These are phyloP conservation scores for Eurytoma adleriae DNA, from an alignment of 2,888 invertebrate genomes.

Conservation along the genomic window DNA sequence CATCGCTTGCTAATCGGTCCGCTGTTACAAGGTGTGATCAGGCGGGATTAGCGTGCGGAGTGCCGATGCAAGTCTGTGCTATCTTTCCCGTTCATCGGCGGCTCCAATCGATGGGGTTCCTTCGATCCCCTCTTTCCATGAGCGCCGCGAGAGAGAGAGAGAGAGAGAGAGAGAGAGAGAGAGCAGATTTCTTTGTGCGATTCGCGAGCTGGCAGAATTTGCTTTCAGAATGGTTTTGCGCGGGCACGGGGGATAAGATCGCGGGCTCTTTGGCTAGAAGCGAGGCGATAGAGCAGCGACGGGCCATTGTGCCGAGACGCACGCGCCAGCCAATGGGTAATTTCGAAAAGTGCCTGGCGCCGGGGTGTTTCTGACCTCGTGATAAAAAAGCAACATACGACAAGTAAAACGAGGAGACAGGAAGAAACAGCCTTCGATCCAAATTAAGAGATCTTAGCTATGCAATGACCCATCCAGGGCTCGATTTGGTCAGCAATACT, in stretches of 20 bases:
- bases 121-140: neutral
- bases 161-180: neutral
- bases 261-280: neutral
- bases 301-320: neutral
- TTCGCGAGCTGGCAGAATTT: neutral
- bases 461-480: too few species aligned
- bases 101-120: constrained; percentile 1
- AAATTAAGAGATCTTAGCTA: too few species aligned
- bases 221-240: neutral
- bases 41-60: neutral
- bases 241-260: neutral
- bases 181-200: neutral
- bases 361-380: too few species aligned
- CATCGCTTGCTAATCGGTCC: neutral
- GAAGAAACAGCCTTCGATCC: too few species aligned
- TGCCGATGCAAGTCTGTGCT: neutral
- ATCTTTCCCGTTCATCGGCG: constrained; percentile 16
- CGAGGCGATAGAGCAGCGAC: neutral
- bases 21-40: neutral
- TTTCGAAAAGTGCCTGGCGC: neutral
- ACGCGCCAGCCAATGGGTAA: neutral
- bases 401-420: too few species aligned
- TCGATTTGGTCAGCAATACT: too few species aligned
- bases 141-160: neutral
- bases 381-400: too few species aligned